Conservation (phyloP, 2,888 invertebrate species). For the Habrosyne pyritoides region DNA sequence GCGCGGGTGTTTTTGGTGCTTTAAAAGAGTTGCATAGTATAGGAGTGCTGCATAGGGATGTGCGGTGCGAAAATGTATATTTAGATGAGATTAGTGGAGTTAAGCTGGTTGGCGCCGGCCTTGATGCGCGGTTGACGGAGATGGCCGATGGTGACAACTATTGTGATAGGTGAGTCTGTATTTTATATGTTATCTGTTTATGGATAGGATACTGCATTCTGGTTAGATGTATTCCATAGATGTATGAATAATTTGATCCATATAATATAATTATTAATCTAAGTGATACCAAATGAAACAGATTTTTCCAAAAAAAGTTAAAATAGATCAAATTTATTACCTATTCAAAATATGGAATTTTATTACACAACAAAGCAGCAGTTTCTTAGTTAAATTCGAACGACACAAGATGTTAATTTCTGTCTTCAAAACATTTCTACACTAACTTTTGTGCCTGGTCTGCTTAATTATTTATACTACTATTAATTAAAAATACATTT, state of each 20-base stretch:
- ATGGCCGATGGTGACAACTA: constrained; percentile 68
- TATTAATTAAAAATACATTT: not conserved
- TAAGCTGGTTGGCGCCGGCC: constrained; percentile 87
- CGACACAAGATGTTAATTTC: too few species aligned
- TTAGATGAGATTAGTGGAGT: constrained; percentile 86
- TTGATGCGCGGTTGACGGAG: constrained; percentile 87
- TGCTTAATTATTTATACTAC: not conserved
- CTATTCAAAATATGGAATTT: too few species aligned
- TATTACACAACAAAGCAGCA: too few species aligned
- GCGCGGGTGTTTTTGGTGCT: constrained; percentile 88
- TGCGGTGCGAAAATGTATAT: constrained; percentile 89
- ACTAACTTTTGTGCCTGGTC: not conserved
- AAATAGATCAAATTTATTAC: too few species aligned
- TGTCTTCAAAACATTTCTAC: too few species aligned
- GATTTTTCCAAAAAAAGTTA: not conserved
- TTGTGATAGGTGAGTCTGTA: constrained; percentile 64
- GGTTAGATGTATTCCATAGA: too few species aligned
- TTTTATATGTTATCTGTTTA: constrained; percentile 6
- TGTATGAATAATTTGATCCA: too few species aligned
- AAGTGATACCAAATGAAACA: too few species aligned
- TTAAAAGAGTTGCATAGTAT: constrained; percentile 91
- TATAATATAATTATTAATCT: too few species aligned
- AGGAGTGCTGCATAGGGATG: constrained; percentile 91
- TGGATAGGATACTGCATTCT: too few species aligned
- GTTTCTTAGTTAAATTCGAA: too few species aligned